Evolutionary conservation across 30 jellyfish, hydroid and myxozoan species (phyloP).

Genomic region (Pseudorhiza aurosa): DNA sequence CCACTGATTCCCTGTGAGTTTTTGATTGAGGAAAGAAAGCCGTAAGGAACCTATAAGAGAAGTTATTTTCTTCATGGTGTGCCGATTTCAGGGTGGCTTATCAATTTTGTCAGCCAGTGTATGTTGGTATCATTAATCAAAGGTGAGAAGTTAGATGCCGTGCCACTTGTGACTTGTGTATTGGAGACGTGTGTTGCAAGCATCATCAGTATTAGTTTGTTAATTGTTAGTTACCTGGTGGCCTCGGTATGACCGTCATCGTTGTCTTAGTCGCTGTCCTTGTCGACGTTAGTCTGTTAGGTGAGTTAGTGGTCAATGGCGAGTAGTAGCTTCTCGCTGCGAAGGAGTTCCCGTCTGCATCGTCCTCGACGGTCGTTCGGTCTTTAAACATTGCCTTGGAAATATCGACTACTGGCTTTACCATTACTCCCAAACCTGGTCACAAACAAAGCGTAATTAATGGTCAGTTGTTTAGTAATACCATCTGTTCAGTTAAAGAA

Average conservation of each 20-base stretch:
- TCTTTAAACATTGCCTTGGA: constrained; percentile 57
- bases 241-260: constrained; percentile 84
- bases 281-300: constrained; percentile 61
- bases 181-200: no score
- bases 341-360: constrained; percentile 45
- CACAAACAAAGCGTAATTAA: not conserved
- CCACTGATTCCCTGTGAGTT: no score
- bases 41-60: no score
- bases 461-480: not conserved
- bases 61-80: no score
- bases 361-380: constrained; percentile 60
- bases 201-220: not conserved
- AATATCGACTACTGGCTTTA: constrained; percentile 33
- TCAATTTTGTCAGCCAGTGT: no score
- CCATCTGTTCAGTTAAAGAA: not conserved
- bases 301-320: constrained; percentile 77
- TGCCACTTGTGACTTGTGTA: no score
- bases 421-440: constrained; percentile 43
- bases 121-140: no score
- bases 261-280: constrained; percentile 73
- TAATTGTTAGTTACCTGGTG: constrained; percentile 68
- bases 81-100: no score
- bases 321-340: constrained; percentile 73
- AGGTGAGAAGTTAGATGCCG: no score
- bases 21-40: no score